Conservation (phyloP, 1,140 invertebrate species). For the Dryas iulia region DNA sequence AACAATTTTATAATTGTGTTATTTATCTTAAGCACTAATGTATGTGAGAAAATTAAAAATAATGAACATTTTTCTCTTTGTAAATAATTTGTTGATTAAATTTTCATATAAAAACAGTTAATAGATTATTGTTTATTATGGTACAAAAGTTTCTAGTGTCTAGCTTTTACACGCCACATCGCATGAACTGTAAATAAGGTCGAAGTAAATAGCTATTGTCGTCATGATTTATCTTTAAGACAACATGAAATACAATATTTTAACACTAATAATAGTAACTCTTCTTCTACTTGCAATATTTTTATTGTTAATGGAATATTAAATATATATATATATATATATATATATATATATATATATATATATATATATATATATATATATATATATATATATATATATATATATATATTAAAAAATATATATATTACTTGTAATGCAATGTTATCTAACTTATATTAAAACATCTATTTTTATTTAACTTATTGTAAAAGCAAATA, state of each 20-base stretch:
- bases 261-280: not conserved
- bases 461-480: too few relatives aligned
- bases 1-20: not conserved
- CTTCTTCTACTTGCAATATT: too few relatives aligned
- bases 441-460: too few relatives aligned
- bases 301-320: too few relatives aligned
- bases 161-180: not conserved
- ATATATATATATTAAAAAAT: too few relatives aligned
- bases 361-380: too few relatives aligned
- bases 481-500: too few relatives aligned
- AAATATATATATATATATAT: too few relatives aligned
- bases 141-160: not conserved
- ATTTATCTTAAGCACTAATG: not conserved
- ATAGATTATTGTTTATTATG: not conserved
- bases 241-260: not conserved
- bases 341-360: too few relatives aligned
- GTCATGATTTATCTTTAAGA: not conserved
- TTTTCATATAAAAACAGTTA: not conserved
- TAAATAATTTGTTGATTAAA: not conserved
- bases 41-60: not conserved
- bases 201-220: conserved; percentile 1
- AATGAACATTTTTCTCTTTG: not conserved
- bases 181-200: not conserved
- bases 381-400: too few relatives aligned
- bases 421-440: too few relatives aligned